Evolutionary conservation across 2,888 invertebrate genomes (phyloP).

Genomic region (Macrosiphum euphorbiae): DNA sequence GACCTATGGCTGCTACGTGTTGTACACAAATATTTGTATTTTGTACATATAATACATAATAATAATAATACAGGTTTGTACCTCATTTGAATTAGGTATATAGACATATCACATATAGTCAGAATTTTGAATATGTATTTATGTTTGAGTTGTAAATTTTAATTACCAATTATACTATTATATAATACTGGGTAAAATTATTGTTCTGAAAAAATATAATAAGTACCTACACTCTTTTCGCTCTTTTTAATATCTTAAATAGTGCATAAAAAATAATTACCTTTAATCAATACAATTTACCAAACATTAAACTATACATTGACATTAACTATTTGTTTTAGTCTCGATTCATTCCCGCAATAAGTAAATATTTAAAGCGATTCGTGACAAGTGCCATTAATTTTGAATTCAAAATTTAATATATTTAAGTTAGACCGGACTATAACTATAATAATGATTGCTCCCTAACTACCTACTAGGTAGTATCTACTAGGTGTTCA

Average conservation of each 20-base stretch:
- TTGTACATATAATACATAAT: background rate
- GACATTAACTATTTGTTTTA: background rate
- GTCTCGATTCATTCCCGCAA: background rate
- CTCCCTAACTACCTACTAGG: no score
- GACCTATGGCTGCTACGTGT: background rate
- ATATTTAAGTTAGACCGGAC: background rate
- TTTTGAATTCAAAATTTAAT: background rate
- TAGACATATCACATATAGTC: no score
- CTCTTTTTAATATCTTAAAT: background rate
- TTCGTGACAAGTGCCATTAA: background rate
- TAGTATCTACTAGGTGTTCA: background rate
- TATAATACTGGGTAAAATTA: background rate
- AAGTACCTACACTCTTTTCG: background rate
- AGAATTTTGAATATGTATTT: background rate
- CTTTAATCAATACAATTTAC: background rate
- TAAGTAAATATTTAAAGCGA: background rate
- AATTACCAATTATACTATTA: background rate
- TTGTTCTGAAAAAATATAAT: background rate
- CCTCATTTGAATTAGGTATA: background rate
- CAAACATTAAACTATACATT: background rate
- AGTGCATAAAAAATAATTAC: background rate
- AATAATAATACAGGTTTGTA: background rate
- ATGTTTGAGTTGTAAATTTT: background rate
- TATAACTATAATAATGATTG: background rate
- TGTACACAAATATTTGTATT: background rate